Percentiles rank a stretch among this genome's conserved stretches.
Evolutionary conservation across 2,113 vertebrate genomes (phyloP).

Genomic region (Athene cunicularia): DNA sequence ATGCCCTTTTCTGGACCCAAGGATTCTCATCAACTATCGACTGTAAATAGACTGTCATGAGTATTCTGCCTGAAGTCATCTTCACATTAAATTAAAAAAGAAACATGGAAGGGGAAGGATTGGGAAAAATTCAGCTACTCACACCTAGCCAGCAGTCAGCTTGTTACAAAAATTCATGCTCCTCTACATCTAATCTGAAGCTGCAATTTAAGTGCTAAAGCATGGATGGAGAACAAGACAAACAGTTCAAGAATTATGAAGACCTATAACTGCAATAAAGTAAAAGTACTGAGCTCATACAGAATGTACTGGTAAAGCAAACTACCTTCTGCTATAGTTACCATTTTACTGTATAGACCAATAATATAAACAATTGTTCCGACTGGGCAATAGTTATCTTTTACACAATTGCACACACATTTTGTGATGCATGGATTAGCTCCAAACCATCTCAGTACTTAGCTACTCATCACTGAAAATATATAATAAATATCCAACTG

Average conservation of each 20-base stretch:
- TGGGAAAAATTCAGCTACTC: not conserved
- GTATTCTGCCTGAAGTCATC: not conserved
- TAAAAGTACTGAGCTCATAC: not conserved
- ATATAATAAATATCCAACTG: rapidly evolving
- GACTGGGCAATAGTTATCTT: not conserved
- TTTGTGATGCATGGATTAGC: not conserved
- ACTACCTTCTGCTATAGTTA: not conserved
- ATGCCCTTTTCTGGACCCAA: not conserved
- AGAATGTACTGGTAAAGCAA: not conserved
- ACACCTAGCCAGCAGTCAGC: not conserved
- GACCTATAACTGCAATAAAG: not conserved
- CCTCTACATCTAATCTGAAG: not conserved
- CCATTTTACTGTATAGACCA: not conserved
- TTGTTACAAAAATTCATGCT: not conserved
- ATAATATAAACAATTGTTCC: not conserved
- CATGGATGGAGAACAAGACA: not conserved
- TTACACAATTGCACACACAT: not conserved
- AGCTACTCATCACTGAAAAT: not conserved
- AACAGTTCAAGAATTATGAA: not conserved
- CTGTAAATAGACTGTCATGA: not conserved
- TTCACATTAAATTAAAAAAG: not conserved
- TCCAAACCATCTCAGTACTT: not conserved
- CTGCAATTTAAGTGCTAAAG: not conserved
- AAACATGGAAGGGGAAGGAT: not conserved
- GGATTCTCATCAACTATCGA: not conserved